phyloP scores from a whole-genome alignment of 2,113 vertebrate species.

The Myiopsitta monachus region DNA sequence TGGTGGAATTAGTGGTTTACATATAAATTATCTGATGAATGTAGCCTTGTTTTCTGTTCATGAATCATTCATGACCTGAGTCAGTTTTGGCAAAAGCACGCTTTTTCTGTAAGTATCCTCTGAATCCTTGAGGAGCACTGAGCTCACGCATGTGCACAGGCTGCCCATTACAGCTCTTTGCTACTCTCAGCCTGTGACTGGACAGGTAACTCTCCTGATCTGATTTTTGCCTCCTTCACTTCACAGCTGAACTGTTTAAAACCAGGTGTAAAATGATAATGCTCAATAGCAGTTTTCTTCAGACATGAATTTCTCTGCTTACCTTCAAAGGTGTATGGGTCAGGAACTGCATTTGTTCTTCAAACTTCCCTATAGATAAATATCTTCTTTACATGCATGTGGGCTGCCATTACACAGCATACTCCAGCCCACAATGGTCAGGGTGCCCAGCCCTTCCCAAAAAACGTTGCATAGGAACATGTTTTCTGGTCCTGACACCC shows the following conservation, averaged over 20 bases:
- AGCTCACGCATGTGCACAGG: not conserved
- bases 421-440: accelerated
- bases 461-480: not conserved
- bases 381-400: not conserved
- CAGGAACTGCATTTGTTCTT: not conserved
- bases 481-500: not conserved
- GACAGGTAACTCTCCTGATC: not conserved
- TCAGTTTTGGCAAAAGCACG: slow-evolving; percentile 13
- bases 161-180: not conserved
- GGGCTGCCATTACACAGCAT: not conserved
- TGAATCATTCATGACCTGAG: slow-evolving; percentile 51
- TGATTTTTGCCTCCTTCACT: not conserved
- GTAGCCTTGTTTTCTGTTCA: slow-evolving; percentile 28
- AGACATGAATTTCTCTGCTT: not conserved
- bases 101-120: not conserved
- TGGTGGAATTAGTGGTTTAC: slow-evolving; percentile 12
- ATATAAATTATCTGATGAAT: slow-evolving; percentile 58
- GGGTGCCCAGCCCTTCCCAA: not conserved
- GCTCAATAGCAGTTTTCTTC: not conserved
- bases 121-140: not conserved
- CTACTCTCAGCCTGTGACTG: not conserved
- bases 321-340: not conserved
- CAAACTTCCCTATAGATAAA: not conserved
- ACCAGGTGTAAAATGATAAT: not conserved
- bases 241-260: not conserved